A percentile compares a stretch with the other conserved stretches of the same genome.
Conservation (phyloP, 1,140 invertebrate species). For the Rhopalosiphum padi region DNA sequence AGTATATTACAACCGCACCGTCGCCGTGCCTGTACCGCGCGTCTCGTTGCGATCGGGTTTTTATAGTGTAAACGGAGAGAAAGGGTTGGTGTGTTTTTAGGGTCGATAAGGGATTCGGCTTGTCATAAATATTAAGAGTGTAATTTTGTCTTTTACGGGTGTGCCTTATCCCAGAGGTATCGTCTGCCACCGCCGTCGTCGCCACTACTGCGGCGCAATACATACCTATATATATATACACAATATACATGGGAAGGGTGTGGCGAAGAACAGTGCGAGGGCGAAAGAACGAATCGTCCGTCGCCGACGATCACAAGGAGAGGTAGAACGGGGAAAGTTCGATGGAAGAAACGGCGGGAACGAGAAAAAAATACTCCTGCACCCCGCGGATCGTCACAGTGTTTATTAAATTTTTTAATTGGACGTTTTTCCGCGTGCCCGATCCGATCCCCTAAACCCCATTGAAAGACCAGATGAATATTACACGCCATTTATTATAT, state of each 20-base stretch:
- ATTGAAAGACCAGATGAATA: neutral
- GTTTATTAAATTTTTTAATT: conserved; percentile 51
- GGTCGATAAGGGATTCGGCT: conserved; percentile 57
- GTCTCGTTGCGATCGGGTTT: conserved; percentile 54
- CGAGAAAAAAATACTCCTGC: conserved; percentile 11
- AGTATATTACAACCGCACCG: neutral
- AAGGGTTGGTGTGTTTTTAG: conserved; percentile 57
- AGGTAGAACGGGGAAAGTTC: conserved; percentile 30
- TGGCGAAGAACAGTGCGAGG: neutral
- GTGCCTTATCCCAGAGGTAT: conserved; percentile 57
- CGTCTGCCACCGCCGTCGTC: neutral
- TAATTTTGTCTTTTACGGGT: conserved; percentile 58
- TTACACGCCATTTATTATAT: neutral
- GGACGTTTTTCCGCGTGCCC: neutral
- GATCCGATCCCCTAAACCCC: neutral
- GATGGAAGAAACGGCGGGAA: neutral
- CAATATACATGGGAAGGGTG: neutral
- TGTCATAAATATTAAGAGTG: conserved; percentile 58
- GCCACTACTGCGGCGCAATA: neutral
- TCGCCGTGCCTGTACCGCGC: neutral
- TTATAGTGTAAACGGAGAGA: conserved; percentile 57
- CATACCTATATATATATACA: neutral
- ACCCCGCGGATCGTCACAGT: neutral
- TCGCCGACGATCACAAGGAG: neutral
- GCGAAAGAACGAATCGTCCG: conserved; percentile 15